phyloP scores from a whole-genome alignment of 1,140 invertebrate species.

The Papilio glaucus region DNA sequence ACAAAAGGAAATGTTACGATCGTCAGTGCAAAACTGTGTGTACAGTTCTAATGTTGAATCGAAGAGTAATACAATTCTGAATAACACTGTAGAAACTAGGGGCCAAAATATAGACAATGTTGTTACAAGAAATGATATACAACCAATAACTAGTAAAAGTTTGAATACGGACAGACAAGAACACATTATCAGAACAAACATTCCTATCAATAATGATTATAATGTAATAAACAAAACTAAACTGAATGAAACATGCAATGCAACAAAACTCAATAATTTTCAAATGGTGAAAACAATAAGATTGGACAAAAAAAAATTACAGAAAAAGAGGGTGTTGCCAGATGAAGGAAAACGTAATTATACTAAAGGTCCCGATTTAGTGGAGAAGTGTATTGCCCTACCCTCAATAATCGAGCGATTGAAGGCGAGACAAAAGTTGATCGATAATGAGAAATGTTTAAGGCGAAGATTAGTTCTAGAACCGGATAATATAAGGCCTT shows the following conservation, averaged over 20 bases:
- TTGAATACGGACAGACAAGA: background rate
- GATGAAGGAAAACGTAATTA: slow-evolving; percentile 40
- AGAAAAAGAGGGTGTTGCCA: slow-evolving; percentile 40
- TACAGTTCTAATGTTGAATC: background rate
- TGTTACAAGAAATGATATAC: background rate
- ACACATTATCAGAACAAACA: background rate
- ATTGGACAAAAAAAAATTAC: slow-evolving; percentile 48
- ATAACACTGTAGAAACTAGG: background rate
- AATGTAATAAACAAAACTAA: background rate
- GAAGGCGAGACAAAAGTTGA: slow-evolving; percentile 33
- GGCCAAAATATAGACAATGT: background rate
- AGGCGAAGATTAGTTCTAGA: slow-evolving; percentile 45
- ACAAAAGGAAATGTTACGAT: background rate
- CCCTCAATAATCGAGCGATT: slow-evolving; percentile 51
- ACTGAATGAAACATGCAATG: slow-evolving; percentile 29
- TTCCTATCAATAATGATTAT: background rate
- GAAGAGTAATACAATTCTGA: background rate
- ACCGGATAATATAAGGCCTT: background rate
- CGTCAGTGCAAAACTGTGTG: background rate
- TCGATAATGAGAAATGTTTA: slow-evolving; percentile 40
- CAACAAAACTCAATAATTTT: slow-evolving; percentile 30
- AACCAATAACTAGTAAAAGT: background rate
- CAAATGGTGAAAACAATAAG: slow-evolving; percentile 40
- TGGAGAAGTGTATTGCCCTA: slow-evolving; percentile 53
- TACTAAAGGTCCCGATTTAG: slow-evolving; percentile 51